Evolutionary conservation across 2,797 vertebrate genomes (phyloP), one percentile per base, ranked within the genome.

Genomic region (Alfaro cultratus): DNA sequence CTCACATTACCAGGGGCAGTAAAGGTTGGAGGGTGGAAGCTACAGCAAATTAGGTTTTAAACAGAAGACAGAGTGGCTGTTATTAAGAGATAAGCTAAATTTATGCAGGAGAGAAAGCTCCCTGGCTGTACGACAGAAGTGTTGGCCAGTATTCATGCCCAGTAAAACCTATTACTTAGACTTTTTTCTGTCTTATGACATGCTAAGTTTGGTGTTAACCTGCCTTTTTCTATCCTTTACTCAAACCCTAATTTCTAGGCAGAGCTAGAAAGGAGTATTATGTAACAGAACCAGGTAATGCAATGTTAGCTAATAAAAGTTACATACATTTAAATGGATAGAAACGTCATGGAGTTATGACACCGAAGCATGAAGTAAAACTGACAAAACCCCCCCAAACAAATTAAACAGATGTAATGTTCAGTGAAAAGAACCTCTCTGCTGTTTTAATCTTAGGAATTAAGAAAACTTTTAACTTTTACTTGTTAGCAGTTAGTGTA

Each of bases 81-180:
- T 90, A 85, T 87, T 72, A 84, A 45, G 49, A 85, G 90, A 93
- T 93, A 93, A 93, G 81, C 72, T 80, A 89, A 81, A 76, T 83
- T 87, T 74, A 87, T 86, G 80, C 79, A 77, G 71, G 68, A 77
- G 73, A 85, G 75, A 83, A 73, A 80, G 68, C 78, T 68, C 9
- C 1, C 13, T 21, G 80, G 77, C 55, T 73, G 74, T 73, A 73
- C 81, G 76, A 88, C 84, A 78, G 79, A 77, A 83, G 84, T 76
- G 76, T 80, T 57, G 83, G 71, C 64, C 31, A 47, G 77, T 5
- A 13, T 73, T 79, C 82, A 77, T 70, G 62, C 78, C 60, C 47
- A 64, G 55, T n/a, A 16, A 60, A 49, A 68, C 51, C 47, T 49
- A 76, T 72, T 62, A 70, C 45, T 60, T 2, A 80, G 81, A 67